These are phyloP conservation scores for Eclectus roratus DNA, from an alignment of 2,113 vertebrate genomes.

Conservation along the genomic window DNA sequence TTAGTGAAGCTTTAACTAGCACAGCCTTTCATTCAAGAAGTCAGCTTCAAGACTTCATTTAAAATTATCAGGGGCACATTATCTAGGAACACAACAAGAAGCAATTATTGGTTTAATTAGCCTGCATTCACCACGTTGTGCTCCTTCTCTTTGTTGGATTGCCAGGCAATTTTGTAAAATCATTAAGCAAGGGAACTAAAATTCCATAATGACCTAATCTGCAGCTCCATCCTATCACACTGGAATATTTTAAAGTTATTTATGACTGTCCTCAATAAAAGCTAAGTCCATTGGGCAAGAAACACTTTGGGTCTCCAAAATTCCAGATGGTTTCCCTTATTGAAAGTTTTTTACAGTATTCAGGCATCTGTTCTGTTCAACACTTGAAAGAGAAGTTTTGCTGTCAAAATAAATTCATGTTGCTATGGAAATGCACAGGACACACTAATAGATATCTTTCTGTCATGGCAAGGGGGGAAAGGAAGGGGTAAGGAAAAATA, in stretches of 20 bases:
- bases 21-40: constrained; percentile 71
- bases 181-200: constrained; percentile 80
- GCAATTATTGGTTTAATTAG: constrained; percentile 86
- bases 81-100: constrained; percentile 81
- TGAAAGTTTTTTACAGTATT: constrained; percentile 20
- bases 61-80: constrained; percentile 82
- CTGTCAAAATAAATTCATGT: not conserved
- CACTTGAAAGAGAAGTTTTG: not conserved
- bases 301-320: constrained; percentile 37
- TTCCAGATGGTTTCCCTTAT: constrained; percentile 39
- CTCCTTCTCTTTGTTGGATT: constrained; percentile 79
- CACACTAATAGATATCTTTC: not conserved
- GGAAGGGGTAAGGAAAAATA: not conserved
- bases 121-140: constrained; percentile 71
- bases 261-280: constrained; percentile 77
- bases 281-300: constrained; percentile 59
- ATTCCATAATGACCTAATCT: constrained; percentile 80
- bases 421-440: not conserved
- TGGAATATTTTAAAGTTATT: constrained; percentile 81
- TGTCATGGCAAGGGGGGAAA: not conserved
- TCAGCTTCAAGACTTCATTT: constrained; percentile 76
- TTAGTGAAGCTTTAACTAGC: constrained; percentile 60
- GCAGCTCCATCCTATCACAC: constrained; percentile 70
- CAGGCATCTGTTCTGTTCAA: not conserved
- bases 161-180: constrained; percentile 83